phyloP scores from a whole-genome alignment of 2,888 invertebrate species.

The Parnassius smintheus region DNA sequence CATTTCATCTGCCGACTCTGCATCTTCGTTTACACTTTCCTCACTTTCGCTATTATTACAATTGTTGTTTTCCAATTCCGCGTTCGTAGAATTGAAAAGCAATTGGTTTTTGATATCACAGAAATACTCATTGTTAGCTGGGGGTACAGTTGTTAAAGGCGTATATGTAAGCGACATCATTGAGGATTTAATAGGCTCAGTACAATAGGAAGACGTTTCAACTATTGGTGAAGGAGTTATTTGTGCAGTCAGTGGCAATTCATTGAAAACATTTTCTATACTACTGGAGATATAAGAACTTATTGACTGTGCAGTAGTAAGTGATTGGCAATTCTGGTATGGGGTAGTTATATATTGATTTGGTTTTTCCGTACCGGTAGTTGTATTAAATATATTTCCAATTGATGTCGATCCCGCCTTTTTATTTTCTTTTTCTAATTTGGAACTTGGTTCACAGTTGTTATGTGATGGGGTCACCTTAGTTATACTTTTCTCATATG shows the following conservation, averaged over 20 bases:
- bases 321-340: background rate
- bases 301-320: background rate
- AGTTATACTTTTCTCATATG: background rate
- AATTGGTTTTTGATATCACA: background rate
- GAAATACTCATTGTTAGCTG: background rate
- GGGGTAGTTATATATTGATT: too few species aligned
- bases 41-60: constrained; percentile 4
- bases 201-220: constrained; percentile 1
- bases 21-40: background rate
- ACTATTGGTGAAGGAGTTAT: constrained; percentile 1
- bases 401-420: too few species aligned
- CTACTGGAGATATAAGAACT: background rate
- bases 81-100: background rate
- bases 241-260: constrained; percentile 1
- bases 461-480: too few species aligned
- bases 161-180: background rate
- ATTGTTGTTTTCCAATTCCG: background rate
- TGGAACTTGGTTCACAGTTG: too few species aligned
- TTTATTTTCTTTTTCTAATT: too few species aligned
- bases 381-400: too few species aligned
- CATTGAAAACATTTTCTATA: background rate
- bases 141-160: constrained; percentile 13
- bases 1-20: constrained; percentile 20
- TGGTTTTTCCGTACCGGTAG: too few species aligned
- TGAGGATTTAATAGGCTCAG: constrained; percentile 5